A percentile compares a stretch with the other conserved stretches of the same genome.
These are phyloP conservation scores for Mercenaria mercenaria DNA, from an alignment of 1,140 invertebrate genomes.

Conservation along the genomic window DNA sequence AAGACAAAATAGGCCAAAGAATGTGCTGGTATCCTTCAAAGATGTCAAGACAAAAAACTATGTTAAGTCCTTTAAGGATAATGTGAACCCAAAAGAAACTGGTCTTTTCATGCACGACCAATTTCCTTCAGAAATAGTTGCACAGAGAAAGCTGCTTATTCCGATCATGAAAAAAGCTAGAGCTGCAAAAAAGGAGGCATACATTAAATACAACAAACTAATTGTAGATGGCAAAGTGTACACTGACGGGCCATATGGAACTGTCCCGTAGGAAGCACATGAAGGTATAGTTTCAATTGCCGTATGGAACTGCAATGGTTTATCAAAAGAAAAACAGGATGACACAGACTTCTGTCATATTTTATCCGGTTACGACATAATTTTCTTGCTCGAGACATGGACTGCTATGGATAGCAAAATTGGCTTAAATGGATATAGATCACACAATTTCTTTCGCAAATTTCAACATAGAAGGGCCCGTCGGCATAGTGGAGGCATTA, in stretches of 20 bases:
- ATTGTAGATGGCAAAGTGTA: conserved; percentile 12
- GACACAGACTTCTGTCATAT: too few species aligned
- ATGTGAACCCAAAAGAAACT: neutral
- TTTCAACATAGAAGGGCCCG: conserved; percentile 17
- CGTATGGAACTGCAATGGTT: neutral
- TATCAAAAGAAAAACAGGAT: too few species aligned
- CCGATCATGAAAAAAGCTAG: too few species aligned
- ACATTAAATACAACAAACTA: conserved; percentile 29
- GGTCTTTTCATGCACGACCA: conserved; percentile 31
- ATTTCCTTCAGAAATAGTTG: neutral
- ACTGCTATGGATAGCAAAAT: neutral
- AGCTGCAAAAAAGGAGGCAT: too few species aligned
- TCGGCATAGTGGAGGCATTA: conserved; percentile 2
- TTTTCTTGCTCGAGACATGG: conserved; percentile 34
- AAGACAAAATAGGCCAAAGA: neutral
- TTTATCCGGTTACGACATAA: neutral
- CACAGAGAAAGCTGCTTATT: conserved; percentile 28
- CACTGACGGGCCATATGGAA: neutral
- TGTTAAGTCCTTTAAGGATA: neutral
- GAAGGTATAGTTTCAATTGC: too few species aligned
- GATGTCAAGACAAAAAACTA: neutral
- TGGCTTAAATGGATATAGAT: neutral
- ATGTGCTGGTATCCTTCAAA: neutral
- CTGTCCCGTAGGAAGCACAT: neutral
- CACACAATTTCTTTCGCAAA: conserved; percentile 16